Evolutionary conservation across 2,113 vertebrate species (phyloP).

Genomic region (Mesitornis unicolor): DNA sequence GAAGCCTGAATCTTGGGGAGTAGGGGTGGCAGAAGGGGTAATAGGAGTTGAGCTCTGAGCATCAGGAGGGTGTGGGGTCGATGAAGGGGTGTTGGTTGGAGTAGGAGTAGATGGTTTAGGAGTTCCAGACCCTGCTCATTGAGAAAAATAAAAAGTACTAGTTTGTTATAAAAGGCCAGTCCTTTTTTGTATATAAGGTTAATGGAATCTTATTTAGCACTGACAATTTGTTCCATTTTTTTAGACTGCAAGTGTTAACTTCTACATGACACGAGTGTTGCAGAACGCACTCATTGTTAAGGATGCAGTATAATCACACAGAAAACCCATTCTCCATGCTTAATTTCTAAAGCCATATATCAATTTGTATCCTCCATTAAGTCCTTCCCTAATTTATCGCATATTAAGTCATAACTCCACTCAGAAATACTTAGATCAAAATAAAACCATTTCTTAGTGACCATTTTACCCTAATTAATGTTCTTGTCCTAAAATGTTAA

Average conservation of each 20-base stretch:
- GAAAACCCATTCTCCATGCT: slow-evolving; percentile 36
- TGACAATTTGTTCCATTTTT: slow-evolving; percentile 66
- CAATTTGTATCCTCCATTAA: slow-evolving; percentile 9
- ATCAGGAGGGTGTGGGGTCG: slow-evolving; percentile 90
- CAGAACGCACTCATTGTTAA: slow-evolving; percentile 72
- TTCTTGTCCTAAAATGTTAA: slow-evolving; percentile 14
- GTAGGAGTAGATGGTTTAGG: slow-evolving; percentile 97
- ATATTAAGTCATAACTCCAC: background rate
- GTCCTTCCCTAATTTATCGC: slow-evolving; percentile 17
- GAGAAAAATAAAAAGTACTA: slow-evolving; percentile 80
- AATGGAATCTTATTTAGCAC: slow-evolving; percentile 76
- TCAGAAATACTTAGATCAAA: slow-evolving; percentile 15
- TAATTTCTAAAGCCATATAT: slow-evolving; percentile 22
- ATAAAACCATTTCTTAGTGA: slow-evolving; percentile 12
- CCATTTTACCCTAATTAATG: slow-evolving; percentile 22
- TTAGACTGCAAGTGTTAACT: slow-evolving; percentile 71
- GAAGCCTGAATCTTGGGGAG: slow-evolving; percentile 85
- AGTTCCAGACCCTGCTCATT: slow-evolving; percentile 93
- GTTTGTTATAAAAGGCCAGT: slow-evolving; percentile 82
- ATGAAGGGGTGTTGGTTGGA: slow-evolving; percentile 93
- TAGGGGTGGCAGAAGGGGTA: slow-evolving; percentile 81
- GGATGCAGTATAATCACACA: slow-evolving; percentile 74
- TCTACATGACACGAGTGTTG: slow-evolving; percentile 60
- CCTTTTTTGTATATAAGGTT: slow-evolving; percentile 72
- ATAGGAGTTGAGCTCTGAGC: slow-evolving; percentile 84